These are phyloP conservation scores for Ceuthmochares aereus DNA, from an alignment of 2,113 vertebrate species.

Conservation along the genomic window DNA sequence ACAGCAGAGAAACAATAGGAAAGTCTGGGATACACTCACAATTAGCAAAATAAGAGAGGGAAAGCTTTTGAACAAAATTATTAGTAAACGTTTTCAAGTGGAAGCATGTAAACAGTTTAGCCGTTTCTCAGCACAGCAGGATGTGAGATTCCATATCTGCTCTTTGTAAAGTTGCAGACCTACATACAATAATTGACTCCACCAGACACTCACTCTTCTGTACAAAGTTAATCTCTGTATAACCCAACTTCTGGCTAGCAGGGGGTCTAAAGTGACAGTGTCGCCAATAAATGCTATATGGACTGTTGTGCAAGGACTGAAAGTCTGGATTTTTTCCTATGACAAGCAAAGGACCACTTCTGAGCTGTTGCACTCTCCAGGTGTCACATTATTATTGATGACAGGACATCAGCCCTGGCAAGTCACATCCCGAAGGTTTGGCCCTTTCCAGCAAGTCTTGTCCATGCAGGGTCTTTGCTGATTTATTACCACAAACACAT, in stretches of 20 bases:
- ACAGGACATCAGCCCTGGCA: not conserved
- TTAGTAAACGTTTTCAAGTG: not conserved
- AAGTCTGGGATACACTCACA: not conserved
- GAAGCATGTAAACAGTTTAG: not conserved
- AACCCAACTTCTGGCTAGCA: not conserved
- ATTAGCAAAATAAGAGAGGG: not conserved
- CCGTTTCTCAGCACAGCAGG: not conserved
- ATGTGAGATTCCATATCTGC: not conserved
- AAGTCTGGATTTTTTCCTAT: not conserved
- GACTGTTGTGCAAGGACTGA: not conserved
- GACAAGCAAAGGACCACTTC: not conserved
- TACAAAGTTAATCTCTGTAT: not conserved
- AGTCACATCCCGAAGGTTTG: not conserved
- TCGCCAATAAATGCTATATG: not conserved
- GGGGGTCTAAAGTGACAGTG: not conserved
- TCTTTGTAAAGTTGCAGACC: not conserved
- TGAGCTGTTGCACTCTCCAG: not conserved
- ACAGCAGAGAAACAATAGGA: not conserved
- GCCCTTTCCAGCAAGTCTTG: not conserved
- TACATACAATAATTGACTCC: accelerated
- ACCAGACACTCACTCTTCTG: not conserved
- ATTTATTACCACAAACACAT: not conserved
- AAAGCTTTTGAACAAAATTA: not conserved
- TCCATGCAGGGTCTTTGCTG: not conserved
- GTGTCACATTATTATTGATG: not conserved